phyloP scores from a whole-genome alignment of 2,888 invertebrate species.

The Calameuta idolon region DNA sequence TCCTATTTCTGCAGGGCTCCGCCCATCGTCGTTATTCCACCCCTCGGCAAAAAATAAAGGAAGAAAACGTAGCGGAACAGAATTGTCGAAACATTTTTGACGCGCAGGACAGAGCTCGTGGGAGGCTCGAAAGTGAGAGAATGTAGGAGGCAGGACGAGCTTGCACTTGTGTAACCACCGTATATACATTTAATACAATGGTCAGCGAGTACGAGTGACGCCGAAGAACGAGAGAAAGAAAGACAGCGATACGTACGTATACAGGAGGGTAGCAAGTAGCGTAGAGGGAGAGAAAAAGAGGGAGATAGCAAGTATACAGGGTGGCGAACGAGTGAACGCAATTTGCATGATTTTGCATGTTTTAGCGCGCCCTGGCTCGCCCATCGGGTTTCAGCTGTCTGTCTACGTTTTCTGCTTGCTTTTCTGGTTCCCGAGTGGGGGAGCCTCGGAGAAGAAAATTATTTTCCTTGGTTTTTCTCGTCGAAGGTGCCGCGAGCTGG shows the following conservation, averaged over 20 bases:
- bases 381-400: slow-evolving; percentile 57
- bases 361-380: slow-evolving; percentile 60
- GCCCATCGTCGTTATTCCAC: slow-evolving; percentile 55
- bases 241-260: slow-evolving; percentile 14
- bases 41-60: slow-evolving; percentile 59
- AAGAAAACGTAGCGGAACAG: slow-evolving; percentile 58
- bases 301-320: slow-evolving; percentile 15
- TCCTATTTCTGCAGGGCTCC: slow-evolving; percentile 51
- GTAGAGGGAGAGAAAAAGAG: slow-evolving; percentile 30
- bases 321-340: slow-evolving; percentile 61
- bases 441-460: slow-evolving; percentile 38
- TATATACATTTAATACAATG: slow-evolving; percentile 9
- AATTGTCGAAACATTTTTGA: slow-evolving; percentile 62
- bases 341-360: slow-evolving; percentile 66
- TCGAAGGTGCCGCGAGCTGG: slow-evolving; percentile 13
- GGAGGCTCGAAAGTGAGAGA: slow-evolving; percentile 14
- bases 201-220: slow-evolving; percentile 15
- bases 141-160: slow-evolving; percentile 12
- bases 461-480: slow-evolving; percentile 50
- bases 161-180: slow-evolving; percentile 6
- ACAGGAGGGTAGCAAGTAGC: not conserved
- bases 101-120: slow-evolving; percentile 36
- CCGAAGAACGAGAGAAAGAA: slow-evolving; percentile 2
- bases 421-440: slow-evolving; percentile 31
- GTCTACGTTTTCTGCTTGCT: slow-evolving; percentile 58